phyloP scores from a whole-genome alignment of 2,888 invertebrate species.

The Nematopogon swammerdamellus region DNA sequence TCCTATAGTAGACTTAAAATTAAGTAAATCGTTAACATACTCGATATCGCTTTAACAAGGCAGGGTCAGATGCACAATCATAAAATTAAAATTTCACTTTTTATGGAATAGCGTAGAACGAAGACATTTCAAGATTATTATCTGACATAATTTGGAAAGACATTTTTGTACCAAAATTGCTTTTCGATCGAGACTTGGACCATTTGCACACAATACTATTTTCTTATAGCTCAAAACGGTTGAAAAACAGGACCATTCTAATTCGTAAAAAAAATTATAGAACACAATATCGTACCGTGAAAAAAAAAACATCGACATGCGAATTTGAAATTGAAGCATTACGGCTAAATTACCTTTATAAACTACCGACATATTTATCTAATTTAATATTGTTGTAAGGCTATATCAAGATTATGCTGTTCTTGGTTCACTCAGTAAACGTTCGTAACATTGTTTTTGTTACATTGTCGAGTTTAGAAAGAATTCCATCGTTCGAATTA shows the following conservation, averaged over 20 bases:
- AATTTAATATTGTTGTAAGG: no score
- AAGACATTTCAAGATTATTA: slow-evolving; percentile 6
- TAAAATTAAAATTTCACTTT: slow-evolving; percentile 29
- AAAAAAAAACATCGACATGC: no score
- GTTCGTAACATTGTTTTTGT: no score
- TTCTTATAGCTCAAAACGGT: slow-evolving; percentile 28
- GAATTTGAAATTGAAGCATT: no score
- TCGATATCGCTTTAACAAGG: slow-evolving; percentile 49
- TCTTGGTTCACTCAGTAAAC: no score
- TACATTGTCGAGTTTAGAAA: no score
- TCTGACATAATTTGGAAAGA: slow-evolving; percentile 3
- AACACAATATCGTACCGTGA: slow-evolving; percentile 15
- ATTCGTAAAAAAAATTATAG: slow-evolving; percentile 3
- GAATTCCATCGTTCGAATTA: no score
- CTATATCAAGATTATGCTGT: no score
- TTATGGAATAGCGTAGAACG: slow-evolving; percentile 19
- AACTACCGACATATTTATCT: slow-evolving; percentile 1
- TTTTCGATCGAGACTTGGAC: slow-evolving; percentile 30
- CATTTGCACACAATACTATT: slow-evolving; percentile 36
- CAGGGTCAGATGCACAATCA: slow-evolving; percentile 51
- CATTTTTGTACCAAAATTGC: neutral
- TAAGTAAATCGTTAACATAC: slow-evolving; percentile 26
- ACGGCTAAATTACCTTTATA: no score
- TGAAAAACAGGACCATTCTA: slow-evolving; percentile 37
- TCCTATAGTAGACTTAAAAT: neutral